These are phyloP conservation scores for Ailurus styani DNA, from an alignment of 2,113 vertebrate genomes.

Conservation along the genomic window DNA sequence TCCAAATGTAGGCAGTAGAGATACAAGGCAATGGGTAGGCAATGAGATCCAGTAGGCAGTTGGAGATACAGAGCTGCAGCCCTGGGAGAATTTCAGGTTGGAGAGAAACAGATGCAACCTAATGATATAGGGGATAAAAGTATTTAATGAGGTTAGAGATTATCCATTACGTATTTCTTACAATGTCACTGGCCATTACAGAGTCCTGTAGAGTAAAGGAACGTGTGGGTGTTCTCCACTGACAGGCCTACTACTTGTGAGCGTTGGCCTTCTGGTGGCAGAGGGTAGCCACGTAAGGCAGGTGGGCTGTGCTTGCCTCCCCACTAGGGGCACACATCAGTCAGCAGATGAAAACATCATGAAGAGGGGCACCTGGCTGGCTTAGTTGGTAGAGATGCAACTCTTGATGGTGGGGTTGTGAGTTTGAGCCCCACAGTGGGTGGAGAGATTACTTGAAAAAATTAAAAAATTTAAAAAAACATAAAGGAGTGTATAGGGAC, in stretches of 20 bases:
- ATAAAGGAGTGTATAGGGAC: neutral
- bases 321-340: neutral
- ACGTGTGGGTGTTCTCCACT: neutral
- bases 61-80: neutral
- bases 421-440: neutral
- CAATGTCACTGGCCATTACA: neutral
- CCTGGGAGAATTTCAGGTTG: neutral
- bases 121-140: neutral
- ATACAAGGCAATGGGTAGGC: too few species aligned
- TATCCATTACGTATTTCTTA: neutral
- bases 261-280: neutral
- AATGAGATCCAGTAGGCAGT: too few species aligned
- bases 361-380: too few species aligned
- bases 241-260: neutral
- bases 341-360: neutral
- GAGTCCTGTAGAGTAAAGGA: neutral
- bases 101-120: neutral
- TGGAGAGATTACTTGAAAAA: neutral
- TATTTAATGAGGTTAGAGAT: neutral
- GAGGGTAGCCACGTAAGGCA: neutral
- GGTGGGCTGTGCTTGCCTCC: neutral
- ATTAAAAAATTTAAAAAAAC: neutral
- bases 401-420: neutral
- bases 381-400: neutral
- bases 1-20: neutral